phyloP scores from a whole-genome alignment of 2,113 vertebrate genomes.

The Pungitius pungitius region DNA sequence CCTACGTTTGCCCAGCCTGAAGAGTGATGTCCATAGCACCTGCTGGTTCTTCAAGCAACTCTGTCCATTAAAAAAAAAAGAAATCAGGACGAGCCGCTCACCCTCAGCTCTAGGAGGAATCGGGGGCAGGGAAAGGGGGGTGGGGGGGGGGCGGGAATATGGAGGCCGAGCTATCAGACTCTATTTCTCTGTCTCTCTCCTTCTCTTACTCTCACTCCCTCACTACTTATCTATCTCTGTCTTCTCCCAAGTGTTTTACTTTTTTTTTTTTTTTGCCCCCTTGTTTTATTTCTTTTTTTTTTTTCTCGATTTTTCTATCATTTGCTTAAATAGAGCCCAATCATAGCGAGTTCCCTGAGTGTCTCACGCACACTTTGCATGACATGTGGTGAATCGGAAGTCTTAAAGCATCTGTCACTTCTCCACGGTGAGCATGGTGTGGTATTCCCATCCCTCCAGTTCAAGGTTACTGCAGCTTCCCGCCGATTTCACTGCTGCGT shows the following conservation, averaged over 20 bases:
- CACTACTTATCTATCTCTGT: slow-evolving; percentile 75
- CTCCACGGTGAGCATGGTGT: slow-evolving; percentile 63
- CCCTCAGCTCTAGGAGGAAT: slow-evolving; percentile 82
- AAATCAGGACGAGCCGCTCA: slow-evolving; percentile 83
- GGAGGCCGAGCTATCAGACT: slow-evolving; percentile 80
- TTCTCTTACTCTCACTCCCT: slow-evolving; percentile 71
- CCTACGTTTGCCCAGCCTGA: slow-evolving; percentile 82
- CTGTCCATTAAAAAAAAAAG: slow-evolving; percentile 76
- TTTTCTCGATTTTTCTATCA: slow-evolving; percentile 51
- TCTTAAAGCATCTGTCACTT: slow-evolving; percentile 78
- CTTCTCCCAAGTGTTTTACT: slow-evolving; percentile 73
- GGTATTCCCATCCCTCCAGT: slow-evolving; percentile 70
- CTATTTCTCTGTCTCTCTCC: slow-evolving; percentile 77
- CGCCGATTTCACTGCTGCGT: slow-evolving; percentile 72
- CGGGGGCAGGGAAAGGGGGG: slow-evolving; percentile 73
- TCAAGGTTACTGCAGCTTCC: slow-evolving; percentile 70
- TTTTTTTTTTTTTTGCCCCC: slow-evolving; percentile 38
- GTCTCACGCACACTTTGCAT: slow-evolving; percentile 83
- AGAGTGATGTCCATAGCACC: slow-evolving; percentile 86
- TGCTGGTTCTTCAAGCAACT: slow-evolving; percentile 87
- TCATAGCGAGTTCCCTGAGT: slow-evolving; percentile 70
- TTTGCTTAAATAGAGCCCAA: slow-evolving; percentile 80
- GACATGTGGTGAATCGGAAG: slow-evolving; percentile 82
- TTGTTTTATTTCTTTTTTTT: slow-evolving; percentile 71
- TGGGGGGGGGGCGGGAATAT: slow-evolving; percentile 63